Base-by-base conservation (phyloP, 1,140 invertebrate genomes). In the Scaptomyza montana region DNA sequence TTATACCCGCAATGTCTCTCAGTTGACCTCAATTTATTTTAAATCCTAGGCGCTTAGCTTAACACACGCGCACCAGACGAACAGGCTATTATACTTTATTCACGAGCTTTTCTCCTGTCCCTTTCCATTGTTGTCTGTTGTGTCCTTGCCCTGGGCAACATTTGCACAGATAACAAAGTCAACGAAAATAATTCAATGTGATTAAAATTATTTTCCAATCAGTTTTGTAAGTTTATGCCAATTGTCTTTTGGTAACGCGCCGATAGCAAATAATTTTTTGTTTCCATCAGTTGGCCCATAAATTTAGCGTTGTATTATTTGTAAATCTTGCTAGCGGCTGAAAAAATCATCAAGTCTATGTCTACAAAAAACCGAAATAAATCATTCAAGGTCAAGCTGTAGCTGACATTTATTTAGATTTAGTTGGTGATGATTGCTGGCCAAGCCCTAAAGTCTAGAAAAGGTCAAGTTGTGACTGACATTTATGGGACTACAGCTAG, bases 21-120 rank as follows among this genome's bases (percentile, higher is more conserved):
- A 46, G 62, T 53, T 87, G 82, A 87, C 82, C 82, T 89, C 78
- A 79, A 87, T 87, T 87, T 82, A 77, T 87, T 87, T 87, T 77
- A 87, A 82, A 89, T 87, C 82, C 84, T 74, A 87, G 76, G 80
- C 76, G 79, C 67, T 87, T 79, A 76, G 84, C 84, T 87, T 79
- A 82, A 76, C 87, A 89, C 75, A 78, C 85, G 78, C 82, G 72
- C 82, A 65, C 63, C 60, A 69, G 67, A 76, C 80, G 55, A 64
- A 46, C 70, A 68, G 64, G 43, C 56, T 73, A 55, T 73, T 64
- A 33, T 64, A 45, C 46, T 51, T 55, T 63, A 55, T 63, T 41
- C 56, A 9, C 36, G 5, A 54, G 41, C 5, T 36, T 45, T 43
- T 19, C 16, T 39, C 45, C 10, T 30, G 2, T 33, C 25, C 8